Evolutionary conservation across 2,113 vertebrate species (phyloP).

Genomic region (Gasterosteus aculeatus): DNA sequence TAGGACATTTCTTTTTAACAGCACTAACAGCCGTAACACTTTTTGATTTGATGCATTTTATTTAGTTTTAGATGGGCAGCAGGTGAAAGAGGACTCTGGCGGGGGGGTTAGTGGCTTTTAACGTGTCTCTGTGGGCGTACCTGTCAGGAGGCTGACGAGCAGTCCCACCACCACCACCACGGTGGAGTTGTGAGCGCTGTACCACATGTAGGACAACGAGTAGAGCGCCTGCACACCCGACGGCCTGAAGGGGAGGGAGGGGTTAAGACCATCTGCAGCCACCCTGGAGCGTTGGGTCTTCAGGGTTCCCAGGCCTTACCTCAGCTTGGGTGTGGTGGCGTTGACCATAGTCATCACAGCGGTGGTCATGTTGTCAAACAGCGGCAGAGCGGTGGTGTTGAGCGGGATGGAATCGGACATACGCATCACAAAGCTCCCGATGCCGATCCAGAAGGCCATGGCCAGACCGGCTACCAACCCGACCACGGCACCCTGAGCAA

Average conservation of each 20-base stretch:
- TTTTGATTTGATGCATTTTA: too few relatives aligned
- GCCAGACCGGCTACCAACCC: conserved; percentile 86
- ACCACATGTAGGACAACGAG: conserved; percentile 95
- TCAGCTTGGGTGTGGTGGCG: conserved; percentile 50
- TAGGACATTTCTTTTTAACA: too few relatives aligned
- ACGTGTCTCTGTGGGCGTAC: conserved; percentile 62
- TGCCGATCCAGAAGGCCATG: conserved; percentile 97
- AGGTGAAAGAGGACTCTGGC: too few relatives aligned
- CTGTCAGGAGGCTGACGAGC: conserved; percentile 90
- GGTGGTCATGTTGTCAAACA: conserved; percentile 76
- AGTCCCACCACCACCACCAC: conserved; percentile 92
- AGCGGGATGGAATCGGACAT: not conserved
- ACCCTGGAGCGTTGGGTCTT: not conserved
- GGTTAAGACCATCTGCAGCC: not conserved
- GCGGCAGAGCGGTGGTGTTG: conserved; percentile 64
- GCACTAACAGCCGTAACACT: too few relatives aligned
- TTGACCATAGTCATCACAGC: conserved; percentile 69
- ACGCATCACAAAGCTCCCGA: conserved; percentile 83
- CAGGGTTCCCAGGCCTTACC: conserved; percentile 62
- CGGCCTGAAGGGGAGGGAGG: conserved; percentile 70
- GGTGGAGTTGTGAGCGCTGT: conserved; percentile 94
- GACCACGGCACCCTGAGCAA: conserved; percentile 85
- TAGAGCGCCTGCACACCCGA: conserved; percentile 87
- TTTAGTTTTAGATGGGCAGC: too few relatives aligned
- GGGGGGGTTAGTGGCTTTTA: not conserved